Conservation (phyloP, 1,140 invertebrate species). For the Caenorhabditis remanei region DNA sequence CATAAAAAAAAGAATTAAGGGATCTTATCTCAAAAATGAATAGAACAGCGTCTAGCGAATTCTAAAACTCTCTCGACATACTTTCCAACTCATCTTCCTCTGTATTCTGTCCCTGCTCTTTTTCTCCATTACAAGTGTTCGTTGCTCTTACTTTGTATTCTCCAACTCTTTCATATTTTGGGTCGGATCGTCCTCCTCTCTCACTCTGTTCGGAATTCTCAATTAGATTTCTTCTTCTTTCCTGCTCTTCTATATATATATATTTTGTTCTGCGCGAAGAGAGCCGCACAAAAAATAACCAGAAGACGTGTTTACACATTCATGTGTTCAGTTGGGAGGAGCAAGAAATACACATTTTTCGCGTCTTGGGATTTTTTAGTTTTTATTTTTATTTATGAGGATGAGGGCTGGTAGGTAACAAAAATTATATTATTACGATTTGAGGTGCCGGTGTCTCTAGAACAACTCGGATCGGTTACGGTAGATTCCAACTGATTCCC, state of each 20-base stretch:
- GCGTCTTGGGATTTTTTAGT: background rate
- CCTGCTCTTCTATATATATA: background rate
- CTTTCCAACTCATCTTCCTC: too few relatives aligned
- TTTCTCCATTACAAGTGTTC: background rate
- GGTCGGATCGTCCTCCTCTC: background rate
- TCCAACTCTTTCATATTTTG: background rate
- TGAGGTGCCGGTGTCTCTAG: too few relatives aligned
- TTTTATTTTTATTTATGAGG: slow-evolving; percentile 33
- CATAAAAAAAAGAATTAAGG: too few relatives aligned
- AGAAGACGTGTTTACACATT: slow-evolving; percentile 39
- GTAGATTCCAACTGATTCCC: too few relatives aligned
- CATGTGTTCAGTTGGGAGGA: slow-evolving; percentile 42
- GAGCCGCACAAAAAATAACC: slow-evolving; percentile 42
- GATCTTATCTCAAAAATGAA: too few relatives aligned
- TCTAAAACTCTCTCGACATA: too few relatives aligned
- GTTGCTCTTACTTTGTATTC: background rate
- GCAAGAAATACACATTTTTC: background rate
- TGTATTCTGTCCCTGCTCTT: background rate
- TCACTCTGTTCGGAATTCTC: slow-evolving; percentile 34
- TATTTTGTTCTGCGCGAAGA: background rate
- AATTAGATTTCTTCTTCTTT: slow-evolving; percentile 20
- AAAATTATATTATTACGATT: background rate
- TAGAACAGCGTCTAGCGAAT: too few relatives aligned
- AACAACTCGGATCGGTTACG: too few relatives aligned
- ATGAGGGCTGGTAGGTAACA: slow-evolving; percentile 1